phyloP scores from a whole-genome alignment of 2,888 invertebrate genomes.

The Chloroclystis v-ata region DNA sequence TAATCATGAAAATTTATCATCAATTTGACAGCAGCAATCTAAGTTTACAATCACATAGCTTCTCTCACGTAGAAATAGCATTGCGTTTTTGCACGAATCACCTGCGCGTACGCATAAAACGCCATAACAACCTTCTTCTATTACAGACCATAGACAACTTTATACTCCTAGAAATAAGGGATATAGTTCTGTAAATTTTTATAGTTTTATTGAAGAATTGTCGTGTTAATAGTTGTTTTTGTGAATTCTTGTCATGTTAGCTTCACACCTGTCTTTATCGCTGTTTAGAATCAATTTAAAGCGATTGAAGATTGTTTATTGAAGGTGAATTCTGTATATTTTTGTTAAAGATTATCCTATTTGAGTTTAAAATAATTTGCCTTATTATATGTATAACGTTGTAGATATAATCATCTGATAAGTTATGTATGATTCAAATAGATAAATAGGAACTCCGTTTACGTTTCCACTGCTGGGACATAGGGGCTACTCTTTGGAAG shows the following conservation, averaged over 20 bases:
- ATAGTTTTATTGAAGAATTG: conserved; percentile 7
- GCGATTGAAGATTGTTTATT: not conserved
- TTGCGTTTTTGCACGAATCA: conserved; percentile 70
- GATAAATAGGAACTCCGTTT: no score
- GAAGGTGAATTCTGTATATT: no score
- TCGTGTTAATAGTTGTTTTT: conserved; percentile 4
- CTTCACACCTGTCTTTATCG: conserved; percentile 13
- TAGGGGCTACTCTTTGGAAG: no score
- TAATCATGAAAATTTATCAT: no score
- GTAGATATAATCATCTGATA: no score
- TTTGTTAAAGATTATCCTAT: no score
- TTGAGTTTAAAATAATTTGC: no score
- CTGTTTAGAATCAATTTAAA: not conserved
- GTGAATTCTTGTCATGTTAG: conserved; percentile 14
- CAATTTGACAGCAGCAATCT: no score
- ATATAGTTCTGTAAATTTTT: not conserved
- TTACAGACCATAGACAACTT: not conserved
- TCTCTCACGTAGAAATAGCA: conserved; percentile 32
- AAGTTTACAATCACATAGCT: no score
- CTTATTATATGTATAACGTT: no score
- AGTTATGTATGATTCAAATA: no score
- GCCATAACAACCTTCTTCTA: not conserved
- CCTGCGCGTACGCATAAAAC: conserved; percentile 33
- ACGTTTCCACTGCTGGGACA: no score
- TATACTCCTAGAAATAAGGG: not conserved